Evolutionary conservation across 2,113 vertebrate species (phyloP).

Genomic region (Solea solea): DNA sequence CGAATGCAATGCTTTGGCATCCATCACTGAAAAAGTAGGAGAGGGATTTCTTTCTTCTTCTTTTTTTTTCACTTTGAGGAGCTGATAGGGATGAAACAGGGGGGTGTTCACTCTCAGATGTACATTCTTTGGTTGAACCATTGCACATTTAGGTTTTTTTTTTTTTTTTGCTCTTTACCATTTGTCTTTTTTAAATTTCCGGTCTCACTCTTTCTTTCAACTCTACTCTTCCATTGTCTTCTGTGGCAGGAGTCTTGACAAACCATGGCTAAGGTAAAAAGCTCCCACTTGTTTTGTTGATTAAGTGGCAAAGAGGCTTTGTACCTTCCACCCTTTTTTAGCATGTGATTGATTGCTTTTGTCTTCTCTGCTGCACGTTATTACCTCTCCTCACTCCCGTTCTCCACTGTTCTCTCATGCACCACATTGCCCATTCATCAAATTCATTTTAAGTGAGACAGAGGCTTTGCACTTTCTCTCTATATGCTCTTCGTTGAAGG

Average conservation of each 20-base stretch:
- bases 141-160: neutral
- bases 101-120: slow-evolving; percentile 28
- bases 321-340: neutral
- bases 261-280: slow-evolving; percentile 1
- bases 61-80: slow-evolving; percentile 15
- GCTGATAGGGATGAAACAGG: slow-evolving; percentile 30
- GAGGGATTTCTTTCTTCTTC: slow-evolving; percentile 25
- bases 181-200: neutral
- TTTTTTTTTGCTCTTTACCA: neutral
- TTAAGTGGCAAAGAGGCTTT: slow-evolving; percentile 22
- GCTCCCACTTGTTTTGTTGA: slow-evolving; percentile 14
- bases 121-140: slow-evolving; percentile 29
- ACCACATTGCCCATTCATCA: neutral
- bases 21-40: slow-evolving; percentile 31
- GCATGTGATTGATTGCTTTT: slow-evolving; percentile 14
- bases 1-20: slow-evolving; percentile 28
- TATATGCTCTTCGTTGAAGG: slow-evolving; percentile 4
- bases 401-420: slow-evolving; percentile 5
- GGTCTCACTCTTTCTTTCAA: slow-evolving; percentile 5
- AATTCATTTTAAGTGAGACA: neutral
- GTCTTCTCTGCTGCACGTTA: slow-evolving; percentile 1
- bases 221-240: neutral
- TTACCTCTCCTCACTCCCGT: neutral
- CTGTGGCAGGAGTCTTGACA: neutral
- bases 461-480: neutral